Evolutionary conservation across 2,113 vertebrate species (phyloP).

Genomic region (Galeopterus variegatus): DNA sequence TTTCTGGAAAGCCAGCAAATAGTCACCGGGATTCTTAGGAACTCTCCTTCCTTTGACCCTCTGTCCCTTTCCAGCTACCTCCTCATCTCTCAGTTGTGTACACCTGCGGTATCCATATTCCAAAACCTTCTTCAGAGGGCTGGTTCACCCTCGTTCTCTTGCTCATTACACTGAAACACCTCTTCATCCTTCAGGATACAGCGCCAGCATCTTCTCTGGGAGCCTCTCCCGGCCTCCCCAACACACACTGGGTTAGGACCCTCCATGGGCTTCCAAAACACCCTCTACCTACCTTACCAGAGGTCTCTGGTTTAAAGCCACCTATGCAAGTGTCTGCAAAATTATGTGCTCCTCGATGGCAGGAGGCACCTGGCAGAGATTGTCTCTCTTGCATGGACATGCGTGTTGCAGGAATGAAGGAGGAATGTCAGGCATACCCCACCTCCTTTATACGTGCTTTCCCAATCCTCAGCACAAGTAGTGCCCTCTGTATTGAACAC

Average conservation of each 20-base stretch:
- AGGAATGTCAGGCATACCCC: accelerated
- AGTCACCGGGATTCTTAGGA: background rate
- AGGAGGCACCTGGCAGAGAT: accelerated
- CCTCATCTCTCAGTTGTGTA: background rate
- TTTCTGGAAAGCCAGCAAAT: background rate
- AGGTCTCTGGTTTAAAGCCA: background rate
- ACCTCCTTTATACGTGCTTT: too few relatives aligned
- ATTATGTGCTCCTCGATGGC: background rate
- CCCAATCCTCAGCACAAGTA: background rate
- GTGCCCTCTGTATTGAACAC: background rate
- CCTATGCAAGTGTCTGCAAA: background rate
- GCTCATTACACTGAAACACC: background rate
- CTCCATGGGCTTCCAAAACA: accelerated
- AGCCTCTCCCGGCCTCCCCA: background rate
- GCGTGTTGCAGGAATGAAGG: background rate
- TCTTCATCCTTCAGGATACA: background rate
- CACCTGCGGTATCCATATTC: background rate
- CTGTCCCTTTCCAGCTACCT: background rate
- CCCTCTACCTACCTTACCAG: background rate
- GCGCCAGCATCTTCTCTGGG: background rate
- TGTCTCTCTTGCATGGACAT: accelerated
- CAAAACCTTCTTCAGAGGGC: background rate
- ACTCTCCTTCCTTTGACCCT: background rate
- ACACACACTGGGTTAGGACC: background rate
- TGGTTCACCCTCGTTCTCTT: background rate